Conservation (phyloP, 2,888 invertebrate genomes). For the Orthosia cruda region DNA sequence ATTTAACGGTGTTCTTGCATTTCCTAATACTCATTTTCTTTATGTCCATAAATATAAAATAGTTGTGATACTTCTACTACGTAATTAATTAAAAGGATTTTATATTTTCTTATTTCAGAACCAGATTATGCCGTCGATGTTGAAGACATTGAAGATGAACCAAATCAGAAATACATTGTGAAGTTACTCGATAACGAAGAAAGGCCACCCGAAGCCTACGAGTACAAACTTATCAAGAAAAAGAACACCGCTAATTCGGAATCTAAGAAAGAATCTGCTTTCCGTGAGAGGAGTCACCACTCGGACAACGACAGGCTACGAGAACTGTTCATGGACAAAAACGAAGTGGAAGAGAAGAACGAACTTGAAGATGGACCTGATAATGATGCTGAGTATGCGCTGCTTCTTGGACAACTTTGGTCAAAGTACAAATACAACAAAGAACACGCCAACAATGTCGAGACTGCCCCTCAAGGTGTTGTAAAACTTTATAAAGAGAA, state of each 20-base stretch:
- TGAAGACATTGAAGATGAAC: conserved; percentile 84
- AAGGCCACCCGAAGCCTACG: conserved; percentile 90
- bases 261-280: conserved; percentile 84
- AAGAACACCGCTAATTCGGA: conserved; percentile 80
- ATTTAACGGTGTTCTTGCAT: neutral
- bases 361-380: conserved; percentile 80
- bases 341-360: conserved; percentile 81
- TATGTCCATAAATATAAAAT: neutral
- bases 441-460: conserved; percentile 80
- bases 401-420: conserved; percentile 91
- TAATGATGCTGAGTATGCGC: conserved; percentile 90
- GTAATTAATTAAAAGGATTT: neutral
- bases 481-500: conserved; percentile 89
- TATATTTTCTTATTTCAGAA: conserved; percentile 76
- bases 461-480: conserved; percentile 85
- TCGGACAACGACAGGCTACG: conserved; percentile 86
- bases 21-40: neutral
- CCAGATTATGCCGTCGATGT: conserved; percentile 84
- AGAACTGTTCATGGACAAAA: conserved; percentile 85
- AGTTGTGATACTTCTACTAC: neutral
- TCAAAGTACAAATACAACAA: conserved; percentile 91
- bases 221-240: conserved; percentile 91
- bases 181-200: conserved; percentile 86
- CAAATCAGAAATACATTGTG: conserved; percentile 83
- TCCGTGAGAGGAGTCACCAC: conserved; percentile 87